These are phyloP conservation scores for Gephyroberyx darwinii DNA, from an alignment of 2,797 vertebrate species.

Conservation along the genomic window DNA sequence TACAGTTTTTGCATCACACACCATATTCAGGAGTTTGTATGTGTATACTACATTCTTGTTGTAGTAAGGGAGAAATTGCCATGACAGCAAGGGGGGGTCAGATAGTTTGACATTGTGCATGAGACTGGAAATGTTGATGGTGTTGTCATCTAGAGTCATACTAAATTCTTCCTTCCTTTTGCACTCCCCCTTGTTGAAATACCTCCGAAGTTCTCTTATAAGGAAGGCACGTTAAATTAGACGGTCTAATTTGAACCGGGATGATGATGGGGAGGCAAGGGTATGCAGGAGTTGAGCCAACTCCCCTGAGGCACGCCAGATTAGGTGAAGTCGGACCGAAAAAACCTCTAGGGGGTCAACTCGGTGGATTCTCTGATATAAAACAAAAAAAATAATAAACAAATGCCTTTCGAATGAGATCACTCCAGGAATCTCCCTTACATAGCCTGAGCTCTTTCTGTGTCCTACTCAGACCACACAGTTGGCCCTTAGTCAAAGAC, in stretches of 20 bases:
- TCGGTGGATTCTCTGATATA: slow-evolving; percentile 15
- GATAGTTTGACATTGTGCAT: background rate
- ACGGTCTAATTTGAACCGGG: slow-evolving; percentile 25
- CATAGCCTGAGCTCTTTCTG: slow-evolving; percentile 33
- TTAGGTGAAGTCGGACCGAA: slow-evolving; percentile 56
- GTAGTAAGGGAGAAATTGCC: background rate
- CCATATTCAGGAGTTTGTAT: slow-evolving; percentile 1
- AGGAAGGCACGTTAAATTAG: slow-evolving; percentile 40
- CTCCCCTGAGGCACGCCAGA: slow-evolving; percentile 44
- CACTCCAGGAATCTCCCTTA: slow-evolving; percentile 61
- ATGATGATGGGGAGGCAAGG: slow-evolving; percentile 14
- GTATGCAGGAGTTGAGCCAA: slow-evolving; percentile 36
- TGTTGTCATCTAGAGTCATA: slow-evolving; percentile 1
- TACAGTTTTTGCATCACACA: background rate
- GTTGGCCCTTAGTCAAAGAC: slow-evolving; percentile 21
- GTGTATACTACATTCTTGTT: background rate
- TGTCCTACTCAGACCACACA: slow-evolving; percentile 26
- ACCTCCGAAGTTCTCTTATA: slow-evolving; percentile 61
- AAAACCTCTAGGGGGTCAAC: slow-evolving; percentile 28
- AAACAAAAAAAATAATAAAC: background rate
- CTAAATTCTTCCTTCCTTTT: slow-evolving; percentile 35
- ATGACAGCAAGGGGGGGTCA: background rate
- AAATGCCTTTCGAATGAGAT: slow-evolving; percentile 58
- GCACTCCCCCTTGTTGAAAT: slow-evolving; percentile 6
- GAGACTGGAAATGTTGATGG: background rate